Percentiles rank a stretch among this genome's conserved stretches.
Conservation (phyloP, 2,797 vertebrate species). For the Psittacula derbiana region DNA sequence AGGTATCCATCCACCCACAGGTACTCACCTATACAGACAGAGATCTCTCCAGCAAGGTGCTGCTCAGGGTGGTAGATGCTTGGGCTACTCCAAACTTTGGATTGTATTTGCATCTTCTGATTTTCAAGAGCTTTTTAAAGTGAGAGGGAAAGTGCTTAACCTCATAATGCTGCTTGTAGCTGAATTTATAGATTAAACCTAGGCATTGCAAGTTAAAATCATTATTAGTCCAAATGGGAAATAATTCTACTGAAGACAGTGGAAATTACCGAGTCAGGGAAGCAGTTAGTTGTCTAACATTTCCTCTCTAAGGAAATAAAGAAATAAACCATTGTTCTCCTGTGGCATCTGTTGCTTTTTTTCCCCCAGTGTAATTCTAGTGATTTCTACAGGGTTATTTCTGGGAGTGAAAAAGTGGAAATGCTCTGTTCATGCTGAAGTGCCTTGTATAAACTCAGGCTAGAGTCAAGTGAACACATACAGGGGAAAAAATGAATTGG, state of each 20-base stretch:
- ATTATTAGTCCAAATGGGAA: background rate
- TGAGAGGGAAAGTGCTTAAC: background rate
- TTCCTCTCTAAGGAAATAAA: background rate
- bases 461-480: background rate
- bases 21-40: background rate
- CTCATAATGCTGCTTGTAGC: background rate
- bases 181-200: background rate
- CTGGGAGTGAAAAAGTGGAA: background rate
- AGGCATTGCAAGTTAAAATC: background rate
- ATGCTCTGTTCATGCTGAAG: background rate
- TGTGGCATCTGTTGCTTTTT: background rate
- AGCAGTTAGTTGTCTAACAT: background rate
- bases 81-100: background rate
- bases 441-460: background rate
- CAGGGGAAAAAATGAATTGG: background rate
- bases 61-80: background rate
- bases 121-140: background rate
- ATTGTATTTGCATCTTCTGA: background rate
- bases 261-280: background rate
- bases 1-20: background rate
- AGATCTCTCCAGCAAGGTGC: background rate
- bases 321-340: background rate
- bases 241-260: background rate
- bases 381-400: background rate
- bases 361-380: background rate